phyloP scores from a whole-genome alignment of 2,888 invertebrate species.

The Phasia obesa region DNA sequence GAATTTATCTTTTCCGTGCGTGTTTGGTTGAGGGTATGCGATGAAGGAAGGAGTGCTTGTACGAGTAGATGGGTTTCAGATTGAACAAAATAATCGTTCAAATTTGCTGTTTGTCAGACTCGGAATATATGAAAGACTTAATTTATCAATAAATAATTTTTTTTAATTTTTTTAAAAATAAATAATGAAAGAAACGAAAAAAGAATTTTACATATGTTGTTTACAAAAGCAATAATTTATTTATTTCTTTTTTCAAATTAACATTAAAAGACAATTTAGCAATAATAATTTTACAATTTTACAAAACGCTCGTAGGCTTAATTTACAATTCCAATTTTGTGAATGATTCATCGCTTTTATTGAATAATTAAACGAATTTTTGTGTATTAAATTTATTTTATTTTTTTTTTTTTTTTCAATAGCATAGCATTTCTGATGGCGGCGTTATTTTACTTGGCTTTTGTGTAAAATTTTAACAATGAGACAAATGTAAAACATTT shows the following conservation, averaged over 20 bases:
- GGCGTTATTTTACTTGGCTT: not conserved
- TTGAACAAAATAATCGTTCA: slow-evolving; percentile 30
- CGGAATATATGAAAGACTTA: not conserved
- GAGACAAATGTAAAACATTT: not conserved
- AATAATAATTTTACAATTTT: not conserved
- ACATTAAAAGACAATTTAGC: slow-evolving; percentile 1
- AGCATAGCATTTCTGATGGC: not conserved
- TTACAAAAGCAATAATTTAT: not conserved
- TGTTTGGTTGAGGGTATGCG: not conserved
- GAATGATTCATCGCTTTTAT: slow-evolving; percentile 18
- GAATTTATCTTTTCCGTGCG: slow-evolving; percentile 28
- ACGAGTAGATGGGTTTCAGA: slow-evolving; percentile 12
- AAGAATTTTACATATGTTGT: not conserved
- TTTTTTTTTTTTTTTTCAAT: slow-evolving; percentile 1
- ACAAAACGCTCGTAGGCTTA: slow-evolving; percentile 1
- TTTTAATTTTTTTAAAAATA: too few species aligned
- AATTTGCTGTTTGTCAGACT: not conserved
- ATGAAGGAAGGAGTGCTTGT: not conserved
- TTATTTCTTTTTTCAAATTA: slow-evolving; percentile 13
- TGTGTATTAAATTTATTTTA: slow-evolving; percentile 6
- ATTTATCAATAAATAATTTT: slow-evolving; percentile 40
- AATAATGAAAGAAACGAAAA: slow-evolving; percentile 8
- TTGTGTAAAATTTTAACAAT: not conserved
- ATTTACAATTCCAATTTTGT: slow-evolving; percentile 11
- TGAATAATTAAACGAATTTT: not conserved